Percentiles rank a stretch among this genome's conserved stretches.
These are phyloP conservation scores for Naja naja DNA, from an alignment of 2,113 vertebrate genomes.

Conservation along the genomic window DNA sequence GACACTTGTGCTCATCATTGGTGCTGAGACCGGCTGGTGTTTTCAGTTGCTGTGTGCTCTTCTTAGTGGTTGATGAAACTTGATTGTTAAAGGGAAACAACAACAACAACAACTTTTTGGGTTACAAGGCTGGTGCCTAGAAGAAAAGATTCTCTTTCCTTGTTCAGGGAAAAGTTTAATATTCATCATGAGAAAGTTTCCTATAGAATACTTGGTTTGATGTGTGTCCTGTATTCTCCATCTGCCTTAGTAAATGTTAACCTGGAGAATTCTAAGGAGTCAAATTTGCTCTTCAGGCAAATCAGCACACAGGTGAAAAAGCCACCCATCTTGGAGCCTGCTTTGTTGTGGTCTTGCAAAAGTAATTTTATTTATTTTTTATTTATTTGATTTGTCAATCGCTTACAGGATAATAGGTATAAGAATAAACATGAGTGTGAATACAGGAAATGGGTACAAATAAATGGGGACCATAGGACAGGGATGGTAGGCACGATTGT, in stretches of 20 bases:
- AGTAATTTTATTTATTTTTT: not conserved
- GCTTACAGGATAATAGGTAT: too few relatives aligned
- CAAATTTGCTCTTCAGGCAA: not conserved
- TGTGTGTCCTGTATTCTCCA: not conserved
- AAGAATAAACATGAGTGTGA: too few relatives aligned
- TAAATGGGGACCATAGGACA: too few relatives aligned
- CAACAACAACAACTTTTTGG: not conserved
- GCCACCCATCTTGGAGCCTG: not conserved
- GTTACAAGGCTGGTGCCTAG: not conserved
- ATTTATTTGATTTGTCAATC: too few relatives aligned
- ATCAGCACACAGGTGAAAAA: not conserved
- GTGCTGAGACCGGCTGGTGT: not conserved
- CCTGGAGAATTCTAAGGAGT: not conserved
- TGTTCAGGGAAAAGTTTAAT: not conserved
- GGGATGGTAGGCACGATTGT: too few relatives aligned
- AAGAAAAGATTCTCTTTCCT: not conserved
- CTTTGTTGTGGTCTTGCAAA: not conserved
- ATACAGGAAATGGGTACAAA: too few relatives aligned
- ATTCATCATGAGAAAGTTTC: not conserved
- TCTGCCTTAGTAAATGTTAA: not conserved
- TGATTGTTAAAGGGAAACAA: not conserved
- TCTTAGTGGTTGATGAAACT: slow-evolving; percentile 1
- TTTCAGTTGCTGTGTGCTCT: not conserved
- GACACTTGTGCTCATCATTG: not conserved
- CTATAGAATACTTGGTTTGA: not conserved